These are phyloP conservation scores for Trinorchestia longiramus DNA, from an alignment of 1,140 invertebrate species.

Conservation along the genomic window DNA sequence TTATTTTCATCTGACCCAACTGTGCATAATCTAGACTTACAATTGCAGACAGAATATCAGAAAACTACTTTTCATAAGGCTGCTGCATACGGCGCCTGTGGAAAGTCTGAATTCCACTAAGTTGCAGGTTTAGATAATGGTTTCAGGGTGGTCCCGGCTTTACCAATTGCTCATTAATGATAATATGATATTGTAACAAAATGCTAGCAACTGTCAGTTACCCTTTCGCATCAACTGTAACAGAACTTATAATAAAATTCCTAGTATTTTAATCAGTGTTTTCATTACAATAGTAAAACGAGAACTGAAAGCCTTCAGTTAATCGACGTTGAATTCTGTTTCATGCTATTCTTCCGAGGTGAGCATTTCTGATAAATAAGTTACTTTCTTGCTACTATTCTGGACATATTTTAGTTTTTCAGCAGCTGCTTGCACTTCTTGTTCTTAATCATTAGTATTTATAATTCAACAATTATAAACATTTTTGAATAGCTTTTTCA, in stretches of 20 bases:
- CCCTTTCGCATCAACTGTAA: slow-evolving; percentile 46
- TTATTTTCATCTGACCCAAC: not conserved
- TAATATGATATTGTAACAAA: slow-evolving; percentile 43
- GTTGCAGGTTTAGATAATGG: not conserved
- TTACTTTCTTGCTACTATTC: not conserved
- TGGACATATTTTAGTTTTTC: not conserved
- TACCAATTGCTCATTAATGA: slow-evolving; percentile 41
- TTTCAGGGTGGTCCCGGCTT: not conserved
- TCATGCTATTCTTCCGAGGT: not conserved
- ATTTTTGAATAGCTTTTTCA: no score
- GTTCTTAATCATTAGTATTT: no score
- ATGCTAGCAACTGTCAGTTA: slow-evolving; percentile 2
- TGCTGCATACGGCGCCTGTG: not conserved
- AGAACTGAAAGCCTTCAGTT: not conserved
- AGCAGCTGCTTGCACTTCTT: no score
- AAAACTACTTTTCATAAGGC: not conserved
- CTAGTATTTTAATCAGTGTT: slow-evolving; percentile 31
- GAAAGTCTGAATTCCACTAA: not conserved
- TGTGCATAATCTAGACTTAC: not conserved
- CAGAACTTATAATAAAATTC: slow-evolving; percentile 46
- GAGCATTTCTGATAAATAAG: not conserved
- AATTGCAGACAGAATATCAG: not conserved
- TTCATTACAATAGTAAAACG: not conserved
- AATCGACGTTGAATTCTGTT: not conserved
- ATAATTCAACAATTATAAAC: no score